Conservation (phyloP, 1,140 invertebrate genomes). For the Drosophila rhopaloa region DNA sequence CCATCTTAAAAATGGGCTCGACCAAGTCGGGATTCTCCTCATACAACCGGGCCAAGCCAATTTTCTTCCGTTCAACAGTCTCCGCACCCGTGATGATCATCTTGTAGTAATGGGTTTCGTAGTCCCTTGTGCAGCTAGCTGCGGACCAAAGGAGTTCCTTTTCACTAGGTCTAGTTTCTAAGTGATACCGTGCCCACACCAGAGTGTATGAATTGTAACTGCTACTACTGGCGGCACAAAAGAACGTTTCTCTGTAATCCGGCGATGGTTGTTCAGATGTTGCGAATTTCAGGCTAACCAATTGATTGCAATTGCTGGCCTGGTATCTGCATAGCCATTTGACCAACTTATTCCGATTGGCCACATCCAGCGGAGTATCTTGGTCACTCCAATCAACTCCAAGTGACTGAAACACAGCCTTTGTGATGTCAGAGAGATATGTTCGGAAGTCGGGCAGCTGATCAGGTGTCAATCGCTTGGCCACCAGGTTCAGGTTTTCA, state of each 20-base stretch:
- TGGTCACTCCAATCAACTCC: conserved; percentile 32
- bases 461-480: conserved; percentile 35
- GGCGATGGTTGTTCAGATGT: conserved; percentile 66
- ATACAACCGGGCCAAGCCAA: conserved; percentile 82
- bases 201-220: conserved; percentile 47
- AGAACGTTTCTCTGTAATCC: conserved; percentile 86
- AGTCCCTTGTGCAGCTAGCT: conserved; percentile 52
- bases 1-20: conserved; percentile 48
- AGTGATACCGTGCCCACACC: conserved; percentile 20
- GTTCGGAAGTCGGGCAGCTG: conserved; percentile 51
- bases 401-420: conserved; percentile 41
- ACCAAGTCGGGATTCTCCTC: conserved; percentile 82
- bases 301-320: conserved; percentile 81
- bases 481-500: conserved; percentile 39
- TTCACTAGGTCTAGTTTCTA: conserved; percentile 38
- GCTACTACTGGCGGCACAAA: conserved; percentile 85
- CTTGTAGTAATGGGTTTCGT: conserved; percentile 30
- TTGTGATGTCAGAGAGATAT: conserved; percentile 51
- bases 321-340: conserved; percentile 86
- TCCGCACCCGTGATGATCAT: conserved; percentile 35
- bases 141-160: conserved; percentile 50
- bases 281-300: conserved; percentile 43
- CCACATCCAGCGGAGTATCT: conserved; percentile 68
- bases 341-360: conserved; percentile 80
- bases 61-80: conserved; percentile 32